Evolutionary conservation across 1,140 invertebrate species (phyloP).

Genomic region (Drosophila orena): DNA sequence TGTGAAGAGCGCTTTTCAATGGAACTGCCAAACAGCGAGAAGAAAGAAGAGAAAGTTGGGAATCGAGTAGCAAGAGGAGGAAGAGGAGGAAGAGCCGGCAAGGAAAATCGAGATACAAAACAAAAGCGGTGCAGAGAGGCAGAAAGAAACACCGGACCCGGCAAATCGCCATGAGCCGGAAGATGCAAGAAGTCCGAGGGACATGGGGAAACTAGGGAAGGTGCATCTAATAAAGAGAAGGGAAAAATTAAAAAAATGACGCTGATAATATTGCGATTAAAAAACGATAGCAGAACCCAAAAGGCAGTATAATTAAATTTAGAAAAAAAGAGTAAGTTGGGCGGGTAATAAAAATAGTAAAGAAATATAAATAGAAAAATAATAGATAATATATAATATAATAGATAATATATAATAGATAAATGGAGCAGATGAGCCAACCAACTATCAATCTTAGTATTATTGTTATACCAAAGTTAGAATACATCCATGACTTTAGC

Average conservation of each 20-base stretch:
- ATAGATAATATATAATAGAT: too few relatives aligned
- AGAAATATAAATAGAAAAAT: neutral
- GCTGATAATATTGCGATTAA: neutral
- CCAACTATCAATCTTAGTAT: too few relatives aligned
- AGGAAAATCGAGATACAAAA: conserved; percentile 24
- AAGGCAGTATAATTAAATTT: neutral
- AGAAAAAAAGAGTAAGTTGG: neutral
- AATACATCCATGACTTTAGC: neutral
- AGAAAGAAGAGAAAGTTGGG: conserved; percentile 22
- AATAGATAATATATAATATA: too few relatives aligned
- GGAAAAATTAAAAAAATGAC: neutral
- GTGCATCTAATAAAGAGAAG: neutral
- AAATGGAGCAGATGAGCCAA: too few relatives aligned
- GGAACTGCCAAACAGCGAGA: conserved; percentile 60
- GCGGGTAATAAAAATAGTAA: neutral
- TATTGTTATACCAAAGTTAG: neutral
- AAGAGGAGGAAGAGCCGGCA: neutral
- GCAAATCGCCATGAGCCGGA: conserved; percentile 27
- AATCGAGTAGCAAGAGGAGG: neutral
- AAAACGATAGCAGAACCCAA: neutral
- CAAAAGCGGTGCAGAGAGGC: conserved; percentile 17
- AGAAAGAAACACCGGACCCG: conserved; percentile 38
- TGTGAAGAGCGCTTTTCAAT: conserved; percentile 82
- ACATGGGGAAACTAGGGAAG: neutral
- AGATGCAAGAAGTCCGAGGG: conserved; percentile 20